A percentile compares a stretch with the other conserved stretches of the same genome.
Evolutionary conservation across 2,113 vertebrate species (phyloP).

Genomic region (Hippocampus zosterae): DNA sequence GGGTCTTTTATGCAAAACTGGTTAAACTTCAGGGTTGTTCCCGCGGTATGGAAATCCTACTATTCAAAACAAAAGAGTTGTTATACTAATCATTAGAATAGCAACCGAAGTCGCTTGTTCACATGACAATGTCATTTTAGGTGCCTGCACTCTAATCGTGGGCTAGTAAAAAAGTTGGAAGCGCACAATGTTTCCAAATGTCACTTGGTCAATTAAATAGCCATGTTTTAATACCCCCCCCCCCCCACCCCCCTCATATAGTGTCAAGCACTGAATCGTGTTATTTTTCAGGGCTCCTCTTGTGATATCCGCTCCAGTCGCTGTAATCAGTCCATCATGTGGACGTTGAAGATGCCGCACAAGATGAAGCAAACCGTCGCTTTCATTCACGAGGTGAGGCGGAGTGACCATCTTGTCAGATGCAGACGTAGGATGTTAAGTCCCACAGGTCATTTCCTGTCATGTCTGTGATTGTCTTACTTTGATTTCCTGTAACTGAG

Average conservation of each 20-base stretch:
- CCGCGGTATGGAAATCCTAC: neutral
- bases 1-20: neutral
- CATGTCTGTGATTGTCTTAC: constrained; percentile 35
- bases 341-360: neutral
- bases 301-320: neutral
- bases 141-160: neutral
- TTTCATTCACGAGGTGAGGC: constrained; percentile 8
- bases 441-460: constrained; percentile 35
- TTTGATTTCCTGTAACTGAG: constrained; percentile 53
- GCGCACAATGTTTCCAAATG: neutral
- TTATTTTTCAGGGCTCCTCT: neutral
- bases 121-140: neutral
- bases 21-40: neutral
- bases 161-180: neutral
- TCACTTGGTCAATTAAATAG: neutral
- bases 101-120: neutral
- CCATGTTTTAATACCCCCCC: neutral
- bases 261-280: neutral
- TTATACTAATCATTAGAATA: neutral
- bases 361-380: neutral
- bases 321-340: neutral
- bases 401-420: constrained; percentile 25
- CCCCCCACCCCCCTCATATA: neutral
- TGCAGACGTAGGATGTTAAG: constrained; percentile 10
- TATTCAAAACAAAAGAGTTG: neutral